phyloP scores from a whole-genome alignment of 2,113 vertebrate species.

The Ibidorhyncha struthersii region DNA sequence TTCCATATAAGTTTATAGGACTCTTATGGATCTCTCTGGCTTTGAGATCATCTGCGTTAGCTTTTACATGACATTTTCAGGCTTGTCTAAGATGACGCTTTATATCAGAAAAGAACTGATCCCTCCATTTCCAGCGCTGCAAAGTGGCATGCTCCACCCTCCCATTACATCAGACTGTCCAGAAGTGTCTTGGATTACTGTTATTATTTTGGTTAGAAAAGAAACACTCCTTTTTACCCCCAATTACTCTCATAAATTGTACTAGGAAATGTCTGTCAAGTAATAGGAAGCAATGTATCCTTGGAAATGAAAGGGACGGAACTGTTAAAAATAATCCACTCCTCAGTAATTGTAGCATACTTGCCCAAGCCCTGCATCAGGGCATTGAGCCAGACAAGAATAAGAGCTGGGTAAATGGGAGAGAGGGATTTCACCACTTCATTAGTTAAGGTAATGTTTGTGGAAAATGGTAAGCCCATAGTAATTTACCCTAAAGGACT shows the following conservation, averaged over 20 bases:
- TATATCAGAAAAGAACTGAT: neutral
- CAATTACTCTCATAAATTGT: neutral
- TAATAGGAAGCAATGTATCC: neutral
- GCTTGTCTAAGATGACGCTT: neutral
- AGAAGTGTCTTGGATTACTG: conserved; percentile 13
- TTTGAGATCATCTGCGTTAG: neutral
- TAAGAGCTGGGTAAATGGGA: neutral
- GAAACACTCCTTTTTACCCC: neutral
- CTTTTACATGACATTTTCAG: neutral
- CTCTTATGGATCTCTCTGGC: neutral
- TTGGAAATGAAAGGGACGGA: conserved; percentile 28
- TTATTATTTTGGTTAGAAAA: conserved; percentile 26
- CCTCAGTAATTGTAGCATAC: neutral
- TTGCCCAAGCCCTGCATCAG: neutral
- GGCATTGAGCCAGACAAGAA: neutral
- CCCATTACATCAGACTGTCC: neutral
- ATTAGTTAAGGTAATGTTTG: neutral
- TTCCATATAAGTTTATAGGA: neutral
- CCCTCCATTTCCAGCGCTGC: neutral
- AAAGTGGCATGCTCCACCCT: neutral
- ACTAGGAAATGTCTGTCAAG: conserved; percentile 20
- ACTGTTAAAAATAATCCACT: conserved; percentile 40
- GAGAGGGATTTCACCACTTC: neutral
- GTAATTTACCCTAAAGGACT: neutral
- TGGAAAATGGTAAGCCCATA: neutral